Percentiles rank a stretch among this genome's conserved stretches.
phyloP scores from a whole-genome alignment of 2,888 invertebrate genomes.

The Masnerella sp. region DNA sequence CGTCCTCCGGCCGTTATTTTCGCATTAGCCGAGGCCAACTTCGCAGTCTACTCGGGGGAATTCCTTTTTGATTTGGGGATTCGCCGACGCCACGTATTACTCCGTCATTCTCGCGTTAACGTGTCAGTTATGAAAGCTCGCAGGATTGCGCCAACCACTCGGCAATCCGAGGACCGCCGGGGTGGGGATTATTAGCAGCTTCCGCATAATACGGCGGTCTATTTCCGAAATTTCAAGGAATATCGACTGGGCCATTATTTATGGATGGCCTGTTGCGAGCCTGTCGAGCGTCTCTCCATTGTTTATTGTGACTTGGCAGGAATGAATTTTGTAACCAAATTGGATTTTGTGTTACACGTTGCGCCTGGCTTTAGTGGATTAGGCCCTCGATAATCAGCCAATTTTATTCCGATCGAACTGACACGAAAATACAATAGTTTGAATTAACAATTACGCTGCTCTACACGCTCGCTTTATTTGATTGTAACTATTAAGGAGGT shows the following conservation, averaged over 20 bases:
- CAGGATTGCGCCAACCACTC: constrained; percentile 39
- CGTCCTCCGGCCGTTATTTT: constrained; percentile 70
- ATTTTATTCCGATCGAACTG: no score
- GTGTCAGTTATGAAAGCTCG: constrained; percentile 67
- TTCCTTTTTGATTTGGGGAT: constrained; percentile 64
- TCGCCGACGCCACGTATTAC: constrained; percentile 65
- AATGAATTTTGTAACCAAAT: constrained; percentile 41
- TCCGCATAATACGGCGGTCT: constrained; percentile 19
- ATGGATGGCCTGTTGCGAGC: constrained; percentile 38
- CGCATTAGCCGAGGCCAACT: constrained; percentile 68
- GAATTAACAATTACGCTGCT: no score
- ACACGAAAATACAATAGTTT: no score
- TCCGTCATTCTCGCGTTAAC: constrained; percentile 67
- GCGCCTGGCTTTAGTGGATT: constrained; percentile 18
- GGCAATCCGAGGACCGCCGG: constrained; percentile 52
- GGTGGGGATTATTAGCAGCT: constrained; percentile 47
- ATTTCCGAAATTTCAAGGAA: constrained; percentile 43
- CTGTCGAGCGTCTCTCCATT: constrained; percentile 26
- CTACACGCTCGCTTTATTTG: no score
- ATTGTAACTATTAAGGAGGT: no score
- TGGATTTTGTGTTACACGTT: constrained; percentile 22
- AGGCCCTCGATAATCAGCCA: background rate
- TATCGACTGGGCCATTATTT: constrained; percentile 39
- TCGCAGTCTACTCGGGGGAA: constrained; percentile 57
- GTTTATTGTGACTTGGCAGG: constrained; percentile 38